phyloP scores from a whole-genome alignment of 2,113 vertebrate genomes.

The Erythrocercus mccallii region DNA sequence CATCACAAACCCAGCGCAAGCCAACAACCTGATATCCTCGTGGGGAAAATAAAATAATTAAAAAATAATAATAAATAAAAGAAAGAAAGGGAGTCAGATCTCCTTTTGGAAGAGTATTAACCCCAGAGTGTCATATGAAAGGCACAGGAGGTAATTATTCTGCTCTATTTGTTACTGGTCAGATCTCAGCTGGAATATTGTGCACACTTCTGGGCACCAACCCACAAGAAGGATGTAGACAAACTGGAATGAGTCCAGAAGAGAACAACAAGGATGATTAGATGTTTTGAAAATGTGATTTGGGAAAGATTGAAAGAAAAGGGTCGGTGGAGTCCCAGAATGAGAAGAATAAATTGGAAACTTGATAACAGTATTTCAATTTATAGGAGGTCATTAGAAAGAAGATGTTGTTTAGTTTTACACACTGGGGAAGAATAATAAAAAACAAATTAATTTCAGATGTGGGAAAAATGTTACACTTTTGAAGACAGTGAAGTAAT shows the following conservation, averaged over 20 bases:
- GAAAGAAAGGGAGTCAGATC: background rate
- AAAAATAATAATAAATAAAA: background rate
- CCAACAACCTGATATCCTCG: background rate
- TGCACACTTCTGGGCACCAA: slow-evolving; percentile 29
- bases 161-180: slow-evolving; percentile 49
- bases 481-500: slow-evolving; percentile 9
- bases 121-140: slow-evolving; percentile 9
- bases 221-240: slow-evolving; percentile 33
- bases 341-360: slow-evolving; percentile 25
- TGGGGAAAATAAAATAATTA: background rate
- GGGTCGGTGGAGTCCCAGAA: background rate
- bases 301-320: slow-evolving; percentile 26
- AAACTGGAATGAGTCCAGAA: slow-evolving; percentile 35
- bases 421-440: slow-evolving; percentile 2
- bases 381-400: background rate
- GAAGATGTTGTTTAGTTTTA: slow-evolving; percentile 16
- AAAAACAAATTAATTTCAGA: slow-evolving; percentile 19
- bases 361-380: background rate
- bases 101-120: background rate
- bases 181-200: slow-evolving; percentile 47
- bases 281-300: slow-evolving; percentile 41
- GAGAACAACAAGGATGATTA: slow-evolving; percentile 37
- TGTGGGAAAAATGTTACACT: background rate
- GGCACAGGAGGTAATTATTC: slow-evolving; percentile 54
- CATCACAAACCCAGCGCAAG: background rate